These are phyloP conservation scores for Serilophus lunatus DNA, from an alignment of 2,113 vertebrate species.

Conservation along the genomic window DNA sequence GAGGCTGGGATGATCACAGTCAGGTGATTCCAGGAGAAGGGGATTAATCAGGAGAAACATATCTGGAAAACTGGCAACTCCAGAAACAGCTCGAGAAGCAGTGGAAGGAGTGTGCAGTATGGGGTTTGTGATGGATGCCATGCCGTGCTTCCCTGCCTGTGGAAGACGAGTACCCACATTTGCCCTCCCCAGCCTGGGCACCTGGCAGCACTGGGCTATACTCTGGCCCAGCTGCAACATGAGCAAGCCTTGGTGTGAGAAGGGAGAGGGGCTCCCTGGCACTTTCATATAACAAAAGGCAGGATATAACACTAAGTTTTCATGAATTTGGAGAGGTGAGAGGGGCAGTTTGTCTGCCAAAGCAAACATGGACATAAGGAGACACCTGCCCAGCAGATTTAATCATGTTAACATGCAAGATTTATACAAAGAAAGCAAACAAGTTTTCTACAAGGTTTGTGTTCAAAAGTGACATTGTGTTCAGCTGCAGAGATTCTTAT, in stretches of 20 bases:
- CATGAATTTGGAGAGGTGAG: conserved; percentile 43
- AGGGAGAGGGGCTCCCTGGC: conserved; percentile 5
- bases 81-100: neutral
- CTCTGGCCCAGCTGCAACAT: neutral
- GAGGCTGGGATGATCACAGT: neutral
- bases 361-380: conserved; percentile 42
- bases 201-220: neutral
- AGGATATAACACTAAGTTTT: conserved; percentile 49
- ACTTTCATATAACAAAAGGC: conserved; percentile 5
- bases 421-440: conserved; percentile 49
- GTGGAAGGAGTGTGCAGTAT: neutral
- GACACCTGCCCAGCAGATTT: conserved; percentile 43
- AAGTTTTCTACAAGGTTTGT: neutral
- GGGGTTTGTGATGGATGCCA: neutral
- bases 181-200: neutral
- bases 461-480: conserved; percentile 15
- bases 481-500: conserved; percentile 9
- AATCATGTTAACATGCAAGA: conserved; percentile 27
- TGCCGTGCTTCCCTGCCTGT: neutral
- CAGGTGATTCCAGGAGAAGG: neutral
- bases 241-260: neutral
- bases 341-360: conserved; percentile 3
- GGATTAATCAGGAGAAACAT: neutral
- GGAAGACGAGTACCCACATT: neutral
- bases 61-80: neutral